Evolutionary conservation across 2,888 invertebrate species (phyloP), one percentile per base, ranked within the genome.

Genomic region (Lissonota sp.): DNA sequence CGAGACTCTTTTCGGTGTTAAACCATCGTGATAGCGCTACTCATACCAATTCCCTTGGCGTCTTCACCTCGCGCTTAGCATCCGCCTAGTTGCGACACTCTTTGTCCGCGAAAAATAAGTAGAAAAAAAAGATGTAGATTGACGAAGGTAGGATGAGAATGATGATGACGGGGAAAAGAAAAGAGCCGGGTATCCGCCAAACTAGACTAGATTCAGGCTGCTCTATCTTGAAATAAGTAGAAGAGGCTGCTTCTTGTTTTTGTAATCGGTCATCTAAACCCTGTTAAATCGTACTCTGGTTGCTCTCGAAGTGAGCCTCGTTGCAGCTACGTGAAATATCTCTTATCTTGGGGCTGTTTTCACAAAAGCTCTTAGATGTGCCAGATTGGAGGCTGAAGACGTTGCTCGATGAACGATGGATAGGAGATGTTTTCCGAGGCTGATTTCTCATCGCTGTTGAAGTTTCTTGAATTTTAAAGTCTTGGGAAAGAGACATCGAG

Each of bases 1-100:
- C 79, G 75, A 82, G 82, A 82, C 78, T 42, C 82, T 78, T 71
- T 75, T 82, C 82, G 78, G 78, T 70, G 78, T 82, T 82, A 79
- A 75, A 58, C 78, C 67, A 82, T 82, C 82, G 72, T 82, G 82
- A 82, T 82, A 79, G 62, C 67, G 71, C 57, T 57, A 14, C 58
- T 70, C 51, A 26, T 63, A 49, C 78, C 73, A 71, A 82, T 75
- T 26, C 26, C 26, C 78, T 74, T 39, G 10, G 58, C 51, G 12
- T 49, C 26, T 2, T 26, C 26, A 74, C 64, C 77, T 70, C 55
- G 64, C 40, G 66, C 64, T 62, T 26, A 62, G 64, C 64, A 53
- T 69, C 39, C 70, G 60, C 74, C 74, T 81, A 78, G 81, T 71
- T 81, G 64, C 73, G 67, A 64, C 58, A 73, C 46, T 74, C 78